Percentiles rank a stretch among this genome's conserved stretches.
phyloP scores from a whole-genome alignment of 2,888 invertebrate species.

The Ormyrus thymus region DNA sequence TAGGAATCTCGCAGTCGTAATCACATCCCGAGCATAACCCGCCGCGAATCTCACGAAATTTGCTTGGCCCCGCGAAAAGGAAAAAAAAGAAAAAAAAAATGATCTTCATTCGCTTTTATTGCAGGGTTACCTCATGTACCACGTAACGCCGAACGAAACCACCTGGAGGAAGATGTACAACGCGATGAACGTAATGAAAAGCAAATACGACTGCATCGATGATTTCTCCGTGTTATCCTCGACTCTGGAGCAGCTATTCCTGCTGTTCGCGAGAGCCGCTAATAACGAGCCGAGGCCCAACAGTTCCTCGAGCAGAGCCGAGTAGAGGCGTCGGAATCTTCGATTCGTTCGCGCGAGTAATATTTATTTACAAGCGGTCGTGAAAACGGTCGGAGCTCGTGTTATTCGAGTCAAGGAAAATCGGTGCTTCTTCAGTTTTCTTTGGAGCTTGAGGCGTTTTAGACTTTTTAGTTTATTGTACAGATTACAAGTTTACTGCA shows the following conservation, averaged over 20 bases:
- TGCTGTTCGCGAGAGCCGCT: constrained; percentile 69
- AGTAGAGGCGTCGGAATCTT: background rate
- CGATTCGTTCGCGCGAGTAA: no score
- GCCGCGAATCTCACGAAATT: no score
- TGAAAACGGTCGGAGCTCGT: no score
- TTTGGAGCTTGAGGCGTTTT: no score
- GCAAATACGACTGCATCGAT: constrained; percentile 67
- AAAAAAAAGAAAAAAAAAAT: background rate
- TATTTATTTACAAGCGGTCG: no score
- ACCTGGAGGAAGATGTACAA: constrained; percentile 71
- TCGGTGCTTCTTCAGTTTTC: no score
- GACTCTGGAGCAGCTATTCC: constrained; percentile 71
- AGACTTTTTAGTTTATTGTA: no score
- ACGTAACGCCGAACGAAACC: constrained; percentile 65
- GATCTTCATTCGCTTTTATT: constrained; percentile 28
- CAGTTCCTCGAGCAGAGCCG: background rate
- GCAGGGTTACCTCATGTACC: constrained; percentile 69
- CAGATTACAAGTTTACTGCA: no score
- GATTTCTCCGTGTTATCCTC: constrained; percentile 72
- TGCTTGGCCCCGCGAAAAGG: no score
- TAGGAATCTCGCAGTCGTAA: no score
- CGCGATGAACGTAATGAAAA: constrained; percentile 66
- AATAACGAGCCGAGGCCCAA: constrained; percentile 30
- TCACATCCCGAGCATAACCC: no score
- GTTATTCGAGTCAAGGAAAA: no score